These are phyloP conservation scores for Thaumatotibia leucotreta DNA, from an alignment of 1,140 invertebrate genomes.

Conservation along the genomic window DNA sequence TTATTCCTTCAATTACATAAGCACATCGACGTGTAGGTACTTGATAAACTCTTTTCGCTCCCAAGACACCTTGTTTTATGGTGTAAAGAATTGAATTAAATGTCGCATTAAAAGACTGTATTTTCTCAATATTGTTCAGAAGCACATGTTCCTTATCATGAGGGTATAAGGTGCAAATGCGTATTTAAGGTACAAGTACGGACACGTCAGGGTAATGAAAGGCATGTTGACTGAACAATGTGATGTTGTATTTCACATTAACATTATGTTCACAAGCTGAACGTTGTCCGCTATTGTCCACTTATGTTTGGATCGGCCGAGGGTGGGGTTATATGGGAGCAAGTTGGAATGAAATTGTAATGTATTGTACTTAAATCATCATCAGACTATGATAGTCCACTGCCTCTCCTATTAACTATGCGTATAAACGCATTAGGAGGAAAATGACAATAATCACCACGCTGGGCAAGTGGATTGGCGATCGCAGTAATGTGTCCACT, in stretches of 20 bases:
- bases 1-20: too few species aligned
- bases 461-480: too few species aligned
- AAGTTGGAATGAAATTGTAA: too few species aligned
- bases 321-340: slow-evolving; percentile 34
- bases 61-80: neutral
- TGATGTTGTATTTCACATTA: slow-evolving; percentile 71
- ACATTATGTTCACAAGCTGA: slow-evolving; percentile 73
- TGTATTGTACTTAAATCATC: too few species aligned
- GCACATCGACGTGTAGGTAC: too few species aligned
- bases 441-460: too few species aligned
- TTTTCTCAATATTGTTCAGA: too few species aligned
- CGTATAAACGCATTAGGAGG: too few species aligned
- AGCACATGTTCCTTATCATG: neutral
- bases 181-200: neutral
- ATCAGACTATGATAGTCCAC: too few species aligned
- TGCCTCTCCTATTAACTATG: too few species aligned
- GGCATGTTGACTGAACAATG: slow-evolving; percentile 64
- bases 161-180: neutral
- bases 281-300: slow-evolving; percentile 69
- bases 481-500: too few species aligned
- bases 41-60: too few species aligned
- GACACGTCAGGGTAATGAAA: neutral
- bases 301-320: slow-evolving; percentile 51
- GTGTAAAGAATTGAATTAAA: neutral
- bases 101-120: neutral